A percentile compares a stretch with the other conserved stretches of the same genome.
phyloP scores from a whole-genome alignment of 2,797 vertebrate genomes.

The Hephaestus fuliginosus region DNA sequence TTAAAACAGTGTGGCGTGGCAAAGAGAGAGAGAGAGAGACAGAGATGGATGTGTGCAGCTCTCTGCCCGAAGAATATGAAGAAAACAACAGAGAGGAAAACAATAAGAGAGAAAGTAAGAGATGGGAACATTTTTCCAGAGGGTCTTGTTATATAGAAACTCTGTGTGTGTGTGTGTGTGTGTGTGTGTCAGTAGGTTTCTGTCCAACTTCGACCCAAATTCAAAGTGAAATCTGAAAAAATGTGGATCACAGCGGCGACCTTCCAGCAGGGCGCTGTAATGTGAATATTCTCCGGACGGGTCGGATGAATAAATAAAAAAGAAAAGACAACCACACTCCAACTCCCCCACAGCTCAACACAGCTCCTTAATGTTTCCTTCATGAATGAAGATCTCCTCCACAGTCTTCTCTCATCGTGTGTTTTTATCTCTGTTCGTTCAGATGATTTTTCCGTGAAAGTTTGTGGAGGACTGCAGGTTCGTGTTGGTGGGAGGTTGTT shows the following conservation, averaged over 20 bases:
- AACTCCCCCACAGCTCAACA: neutral
- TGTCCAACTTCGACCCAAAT: neutral
- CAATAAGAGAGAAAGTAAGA: constrained; percentile 22
- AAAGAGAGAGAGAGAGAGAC: constrained; percentile 8
- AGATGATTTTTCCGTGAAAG: too few relatives aligned
- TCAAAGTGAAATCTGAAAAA: neutral
- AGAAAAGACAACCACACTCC: neutral
- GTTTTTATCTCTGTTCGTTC: neutral
- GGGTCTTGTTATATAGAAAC: constrained; percentile 30
- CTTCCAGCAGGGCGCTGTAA: too few relatives aligned
- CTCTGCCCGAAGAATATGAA: constrained; percentile 43
- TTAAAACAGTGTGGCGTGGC: constrained; percentile 4
- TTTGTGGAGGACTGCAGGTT: neutral
- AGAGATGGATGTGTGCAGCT: constrained; percentile 60
- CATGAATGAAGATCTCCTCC: neutral
- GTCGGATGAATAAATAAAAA: constrained; percentile 7
- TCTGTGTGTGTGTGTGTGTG: constrained; percentile 7
- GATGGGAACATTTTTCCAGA: constrained; percentile 29
- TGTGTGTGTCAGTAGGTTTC: neutral
- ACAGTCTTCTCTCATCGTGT: neutral
- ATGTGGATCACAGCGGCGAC: neutral
- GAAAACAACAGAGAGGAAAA: constrained; percentile 54
- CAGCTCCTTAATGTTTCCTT: neutral
- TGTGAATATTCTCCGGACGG: neutral
- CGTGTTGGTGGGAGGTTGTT: neutral